Conservation (phyloP, 2,888 invertebrate species). For the Pseudococcus viburni region DNA sequence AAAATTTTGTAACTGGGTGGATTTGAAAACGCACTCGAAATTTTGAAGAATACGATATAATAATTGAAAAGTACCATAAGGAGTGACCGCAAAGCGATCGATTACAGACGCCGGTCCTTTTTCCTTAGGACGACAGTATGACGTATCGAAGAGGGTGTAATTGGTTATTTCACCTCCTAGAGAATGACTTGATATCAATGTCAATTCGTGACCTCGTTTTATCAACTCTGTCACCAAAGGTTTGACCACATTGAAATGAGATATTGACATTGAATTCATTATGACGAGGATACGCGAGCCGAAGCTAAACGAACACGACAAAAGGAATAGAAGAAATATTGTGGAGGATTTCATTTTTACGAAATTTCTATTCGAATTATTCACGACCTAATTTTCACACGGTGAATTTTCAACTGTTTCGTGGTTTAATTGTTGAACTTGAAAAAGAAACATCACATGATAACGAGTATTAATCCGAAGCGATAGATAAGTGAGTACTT, state of each 20-base stretch:
- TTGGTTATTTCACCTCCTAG: background rate
- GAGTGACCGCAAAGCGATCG: background rate
- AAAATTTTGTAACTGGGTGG: background rate
- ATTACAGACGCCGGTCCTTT: background rate
- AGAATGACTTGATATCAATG: background rate
- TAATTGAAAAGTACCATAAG: background rate
- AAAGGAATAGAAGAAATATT: background rate
- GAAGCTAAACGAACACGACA: background rate
- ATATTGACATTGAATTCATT: background rate
- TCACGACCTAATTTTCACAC: background rate
- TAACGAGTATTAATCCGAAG: too few species aligned
- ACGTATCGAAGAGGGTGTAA: background rate
- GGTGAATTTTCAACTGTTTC: too few species aligned
- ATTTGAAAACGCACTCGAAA: background rate
- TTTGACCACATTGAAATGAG: background rate
- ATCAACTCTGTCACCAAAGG: background rate
- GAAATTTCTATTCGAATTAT: background rate
- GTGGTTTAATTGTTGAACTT: too few species aligned
- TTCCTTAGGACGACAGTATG: background rate
- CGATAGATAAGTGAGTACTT: too few species aligned
- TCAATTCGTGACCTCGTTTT: background rate
- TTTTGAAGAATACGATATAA: background rate
- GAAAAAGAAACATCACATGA: too few species aligned
- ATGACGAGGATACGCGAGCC: constrained; percentile 13
- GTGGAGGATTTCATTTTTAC: background rate